Evolutionary conservation across 2,888 invertebrate genomes (phyloP).

Genomic region (Operophtera brumata): DNA sequence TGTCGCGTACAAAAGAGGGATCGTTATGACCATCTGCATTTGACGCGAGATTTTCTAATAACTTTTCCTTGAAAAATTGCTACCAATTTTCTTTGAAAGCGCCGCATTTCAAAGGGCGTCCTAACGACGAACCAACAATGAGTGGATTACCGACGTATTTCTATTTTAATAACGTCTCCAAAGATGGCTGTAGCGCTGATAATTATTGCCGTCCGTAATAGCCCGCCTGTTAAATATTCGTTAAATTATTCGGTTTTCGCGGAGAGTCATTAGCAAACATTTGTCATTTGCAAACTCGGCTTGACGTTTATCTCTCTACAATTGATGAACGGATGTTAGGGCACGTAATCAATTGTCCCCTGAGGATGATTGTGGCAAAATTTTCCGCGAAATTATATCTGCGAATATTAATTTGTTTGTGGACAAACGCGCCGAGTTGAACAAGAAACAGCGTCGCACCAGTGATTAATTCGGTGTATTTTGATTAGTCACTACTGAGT

Average conservation of each 20-base stretch:
- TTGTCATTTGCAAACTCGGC: slow-evolving; percentile 74
- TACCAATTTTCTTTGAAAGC: slow-evolving; percentile 20
- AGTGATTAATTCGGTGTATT: slow-evolving; percentile 21
- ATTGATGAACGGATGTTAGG: slow-evolving; percentile 74
- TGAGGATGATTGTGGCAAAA: slow-evolving; percentile 60
- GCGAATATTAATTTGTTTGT: slow-evolving; percentile 46
- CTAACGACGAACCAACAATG: slow-evolving; percentile 34
- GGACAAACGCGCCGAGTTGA: slow-evolving; percentile 9
- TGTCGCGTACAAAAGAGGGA: slow-evolving; percentile 12
- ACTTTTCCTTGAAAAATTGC: slow-evolving; percentile 21
- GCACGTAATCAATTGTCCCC: slow-evolving; percentile 69
- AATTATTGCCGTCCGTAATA: slow-evolving; percentile 52
- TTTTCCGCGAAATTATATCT: slow-evolving; percentile 49
- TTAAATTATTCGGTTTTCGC: slow-evolving; percentile 63
- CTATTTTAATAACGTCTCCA: slow-evolving; percentile 42
- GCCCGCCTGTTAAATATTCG: slow-evolving; percentile 56
- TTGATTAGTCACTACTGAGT: slow-evolving; percentile 5
- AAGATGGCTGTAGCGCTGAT: slow-evolving; percentile 43
- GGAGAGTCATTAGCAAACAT: slow-evolving; percentile 74
- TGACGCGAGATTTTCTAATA: slow-evolving; percentile 19
- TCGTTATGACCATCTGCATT: slow-evolving; percentile 22
- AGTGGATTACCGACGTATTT: slow-evolving; percentile 45
- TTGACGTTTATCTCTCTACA: slow-evolving; percentile 73
- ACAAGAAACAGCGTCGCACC: slow-evolving; percentile 26
- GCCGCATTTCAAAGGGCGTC: slow-evolving; percentile 20